Conservation (phyloP, 1,140 invertebrate species). For the Apis mellifera region DNA sequence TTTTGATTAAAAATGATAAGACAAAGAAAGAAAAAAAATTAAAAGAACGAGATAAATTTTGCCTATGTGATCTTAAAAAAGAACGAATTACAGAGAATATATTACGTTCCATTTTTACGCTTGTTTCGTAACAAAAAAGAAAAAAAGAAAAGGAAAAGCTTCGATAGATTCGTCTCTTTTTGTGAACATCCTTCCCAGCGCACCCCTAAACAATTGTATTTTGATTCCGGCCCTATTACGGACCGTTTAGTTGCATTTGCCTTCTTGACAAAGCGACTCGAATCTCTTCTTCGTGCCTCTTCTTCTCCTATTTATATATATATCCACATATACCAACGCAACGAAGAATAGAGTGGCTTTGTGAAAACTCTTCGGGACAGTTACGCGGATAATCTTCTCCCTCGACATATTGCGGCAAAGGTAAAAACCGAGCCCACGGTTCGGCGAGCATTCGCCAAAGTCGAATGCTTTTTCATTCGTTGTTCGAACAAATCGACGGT, state of each 20-base stretch:
- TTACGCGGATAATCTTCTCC: constrained; percentile 77
- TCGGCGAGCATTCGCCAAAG: constrained; percentile 67
- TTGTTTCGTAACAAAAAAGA: background rate
- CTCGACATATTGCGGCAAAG: constrained; percentile 76
- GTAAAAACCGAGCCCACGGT: constrained; percentile 69
- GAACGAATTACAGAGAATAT: background rate
- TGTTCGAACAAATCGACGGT: constrained; percentile 28
- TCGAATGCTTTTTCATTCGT: background rate
- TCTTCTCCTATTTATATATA: constrained; percentile 17
- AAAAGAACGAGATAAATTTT: too few relatives aligned
- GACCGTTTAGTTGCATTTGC: constrained; percentile 78
- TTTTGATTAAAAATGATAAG: background rate
- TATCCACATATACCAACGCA: constrained; percentile 27
- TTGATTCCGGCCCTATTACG: constrained; percentile 77
- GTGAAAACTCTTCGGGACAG: constrained; percentile 63
- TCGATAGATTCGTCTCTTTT: background rate
- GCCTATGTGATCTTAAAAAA: background rate
- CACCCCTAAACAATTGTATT: constrained; percentile 73
- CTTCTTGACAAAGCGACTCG: constrained; percentile 81
- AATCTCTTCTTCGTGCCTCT: constrained; percentile 63
- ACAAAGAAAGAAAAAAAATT: background rate
- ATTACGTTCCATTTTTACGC: background rate
- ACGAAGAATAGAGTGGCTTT: constrained; percentile 38
- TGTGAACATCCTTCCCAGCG: background rate
- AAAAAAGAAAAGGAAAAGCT: background rate